Evolutionary conservation across 2,797 vertebrate species (phyloP).

Genomic region (Erethizon dorsatum): DNA sequence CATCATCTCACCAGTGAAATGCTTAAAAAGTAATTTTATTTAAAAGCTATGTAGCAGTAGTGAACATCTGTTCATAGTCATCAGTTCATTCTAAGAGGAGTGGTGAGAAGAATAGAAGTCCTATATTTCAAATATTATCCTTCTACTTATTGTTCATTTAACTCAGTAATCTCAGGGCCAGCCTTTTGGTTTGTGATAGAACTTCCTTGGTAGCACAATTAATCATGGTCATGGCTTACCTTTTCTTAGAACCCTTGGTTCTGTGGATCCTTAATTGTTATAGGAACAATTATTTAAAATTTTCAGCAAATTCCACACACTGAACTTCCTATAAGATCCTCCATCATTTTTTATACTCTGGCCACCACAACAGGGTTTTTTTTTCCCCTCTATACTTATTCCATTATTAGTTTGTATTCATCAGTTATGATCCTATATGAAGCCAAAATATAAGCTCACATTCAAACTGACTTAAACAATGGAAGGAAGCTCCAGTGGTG

Average conservation of each 20-base stretch:
- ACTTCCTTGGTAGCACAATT: background rate
- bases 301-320: background rate
- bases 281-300: constrained; percentile 40
- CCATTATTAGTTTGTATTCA: constrained; percentile 25
- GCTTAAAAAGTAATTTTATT: constrained; percentile 17
- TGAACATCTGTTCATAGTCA: constrained; percentile 1
- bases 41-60: constrained; percentile 46
- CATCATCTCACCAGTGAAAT: background rate
- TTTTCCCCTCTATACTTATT: background rate
- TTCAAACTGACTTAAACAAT: constrained; percentile 47
- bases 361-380: background rate
- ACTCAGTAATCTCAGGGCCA: background rate
- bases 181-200: background rate
- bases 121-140: background rate
- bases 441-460: constrained; percentile 51
- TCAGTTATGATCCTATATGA: constrained; percentile 19
- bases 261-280: background rate
- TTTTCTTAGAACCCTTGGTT: background rate
- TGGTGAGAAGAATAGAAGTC: background rate
- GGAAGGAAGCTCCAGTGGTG: background rate
- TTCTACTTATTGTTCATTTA: background rate
- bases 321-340: background rate
- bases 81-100: constrained; percentile 1
- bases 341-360: constrained; percentile 31
- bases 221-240: background rate